Evolutionary conservation across 1,140 invertebrate species (phyloP).

Genomic region (Brachionus manjavacas): DNA sequence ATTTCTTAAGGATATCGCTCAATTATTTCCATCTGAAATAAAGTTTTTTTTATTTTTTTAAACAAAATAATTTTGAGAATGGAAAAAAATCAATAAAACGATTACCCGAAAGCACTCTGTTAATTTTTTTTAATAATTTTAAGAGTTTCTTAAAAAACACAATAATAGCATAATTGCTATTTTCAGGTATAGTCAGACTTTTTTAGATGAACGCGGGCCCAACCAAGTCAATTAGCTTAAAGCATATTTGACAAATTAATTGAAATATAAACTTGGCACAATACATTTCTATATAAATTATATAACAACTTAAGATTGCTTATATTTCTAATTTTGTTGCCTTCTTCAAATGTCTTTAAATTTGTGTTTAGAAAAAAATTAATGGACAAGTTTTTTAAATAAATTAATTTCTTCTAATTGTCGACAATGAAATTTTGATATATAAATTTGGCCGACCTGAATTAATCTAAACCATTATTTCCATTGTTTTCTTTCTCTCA

Average conservation of each 20-base stretch:
- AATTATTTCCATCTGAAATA: not conserved
- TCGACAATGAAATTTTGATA: not conserved
- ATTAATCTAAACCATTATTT: conserved; percentile 4
- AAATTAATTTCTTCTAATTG: conserved; percentile 10
- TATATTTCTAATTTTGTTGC: not conserved
- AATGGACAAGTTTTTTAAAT: conserved; percentile 23
- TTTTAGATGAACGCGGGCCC: not conserved
- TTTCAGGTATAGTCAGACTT: not conserved
- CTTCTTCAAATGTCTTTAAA: conserved; percentile 26
- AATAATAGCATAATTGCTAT: conserved; percentile 12
- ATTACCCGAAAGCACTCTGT: conserved; percentile 4
- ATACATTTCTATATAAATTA: not conserved
- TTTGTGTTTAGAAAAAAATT: conserved; percentile 29
- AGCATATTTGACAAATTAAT: conserved; percentile 35
- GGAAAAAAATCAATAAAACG: conserved; percentile 16
- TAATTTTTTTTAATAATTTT: conserved; percentile 24
- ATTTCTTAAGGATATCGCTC: not conserved
- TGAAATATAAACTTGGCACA: not conserved
- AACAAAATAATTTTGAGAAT: not conserved
- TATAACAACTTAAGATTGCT: conserved; percentile 22
- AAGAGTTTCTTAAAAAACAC: conserved; percentile 10
- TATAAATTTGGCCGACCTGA: conserved; percentile 24
- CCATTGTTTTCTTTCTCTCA: conserved; percentile 17
- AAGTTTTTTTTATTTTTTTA: not conserved
- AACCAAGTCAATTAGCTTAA: not conserved